These are phyloP conservation scores for Geococcyx californianus DNA, from an alignment of 2,113 vertebrate genomes.

Conservation along the genomic window DNA sequence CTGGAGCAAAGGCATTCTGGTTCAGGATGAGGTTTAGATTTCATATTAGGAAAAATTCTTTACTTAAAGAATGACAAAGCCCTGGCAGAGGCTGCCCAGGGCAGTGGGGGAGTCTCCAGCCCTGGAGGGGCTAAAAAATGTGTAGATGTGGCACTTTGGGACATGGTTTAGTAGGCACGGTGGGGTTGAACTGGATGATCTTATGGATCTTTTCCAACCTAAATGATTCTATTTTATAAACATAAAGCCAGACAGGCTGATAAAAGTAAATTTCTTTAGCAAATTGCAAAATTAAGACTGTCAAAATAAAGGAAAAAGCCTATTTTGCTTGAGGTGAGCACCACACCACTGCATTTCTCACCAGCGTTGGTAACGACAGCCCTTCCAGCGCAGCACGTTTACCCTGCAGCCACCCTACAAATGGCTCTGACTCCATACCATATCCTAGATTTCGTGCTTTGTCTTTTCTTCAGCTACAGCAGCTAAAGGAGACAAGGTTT, in stretches of 20 bases:
- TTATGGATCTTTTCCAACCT: no score
- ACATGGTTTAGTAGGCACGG: no score
- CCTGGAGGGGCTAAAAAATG: no score
- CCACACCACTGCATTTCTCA: background rate
- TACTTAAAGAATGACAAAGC: no score
- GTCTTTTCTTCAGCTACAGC: background rate
- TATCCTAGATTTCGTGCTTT: background rate
- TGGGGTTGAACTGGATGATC: no score
- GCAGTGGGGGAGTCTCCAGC: no score
- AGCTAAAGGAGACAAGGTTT: background rate
- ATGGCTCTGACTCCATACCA: background rate
- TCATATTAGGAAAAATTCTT: no score
- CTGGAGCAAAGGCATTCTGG: no score
- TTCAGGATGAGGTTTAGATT: no score
- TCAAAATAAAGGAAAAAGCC: background rate
- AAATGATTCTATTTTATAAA: no score
- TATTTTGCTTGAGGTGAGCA: background rate
- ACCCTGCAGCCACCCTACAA: background rate
- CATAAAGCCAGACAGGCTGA: background rate
- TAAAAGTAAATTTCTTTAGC: background rate
- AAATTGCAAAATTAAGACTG: background rate
- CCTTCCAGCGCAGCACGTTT: background rate
- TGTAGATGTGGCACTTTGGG: no score
- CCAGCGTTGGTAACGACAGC: accelerated
- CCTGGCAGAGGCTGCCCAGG: no score